Conservation (phyloP, 2,888 invertebrate species). For the Stenodera caucasica region DNA sequence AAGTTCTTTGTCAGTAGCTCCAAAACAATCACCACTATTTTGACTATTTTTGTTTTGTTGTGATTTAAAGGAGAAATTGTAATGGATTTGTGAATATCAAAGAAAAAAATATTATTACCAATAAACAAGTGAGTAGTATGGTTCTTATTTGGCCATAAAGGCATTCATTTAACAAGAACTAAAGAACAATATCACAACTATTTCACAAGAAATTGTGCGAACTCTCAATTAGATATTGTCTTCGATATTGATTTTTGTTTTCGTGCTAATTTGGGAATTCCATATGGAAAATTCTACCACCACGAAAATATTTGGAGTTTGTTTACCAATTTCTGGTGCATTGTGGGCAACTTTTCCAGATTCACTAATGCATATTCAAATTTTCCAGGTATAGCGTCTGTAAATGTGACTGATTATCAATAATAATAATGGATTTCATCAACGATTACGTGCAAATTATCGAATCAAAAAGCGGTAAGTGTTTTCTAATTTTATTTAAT, state of each 20-base stretch:
- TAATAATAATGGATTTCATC: constrained; percentile 23
- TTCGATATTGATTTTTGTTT: no score
- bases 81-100: no score
- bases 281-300: no score
- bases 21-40: constrained; percentile 4
- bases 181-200: neutral
- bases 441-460: constrained; percentile 22
- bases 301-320: no score
- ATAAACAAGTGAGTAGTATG: neutral
- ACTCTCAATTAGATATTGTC: no score
- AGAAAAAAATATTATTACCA: no score
- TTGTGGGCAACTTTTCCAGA: neutral
- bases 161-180: neutral
- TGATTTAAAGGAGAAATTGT: no score
- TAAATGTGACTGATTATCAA: neutral
- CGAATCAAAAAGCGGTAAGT: constrained; percentile 26
- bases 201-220: neutral
- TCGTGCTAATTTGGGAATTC: no score
- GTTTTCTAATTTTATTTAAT: neutral
- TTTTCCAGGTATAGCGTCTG: constrained; percentile 14
- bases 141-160: neutral
- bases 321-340: no score
- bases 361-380: neutral
- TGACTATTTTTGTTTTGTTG: neutral
- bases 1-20: constrained; percentile 26